phyloP scores from a whole-genome alignment of 2,797 vertebrate species.

The Cuculus canorus region DNA sequence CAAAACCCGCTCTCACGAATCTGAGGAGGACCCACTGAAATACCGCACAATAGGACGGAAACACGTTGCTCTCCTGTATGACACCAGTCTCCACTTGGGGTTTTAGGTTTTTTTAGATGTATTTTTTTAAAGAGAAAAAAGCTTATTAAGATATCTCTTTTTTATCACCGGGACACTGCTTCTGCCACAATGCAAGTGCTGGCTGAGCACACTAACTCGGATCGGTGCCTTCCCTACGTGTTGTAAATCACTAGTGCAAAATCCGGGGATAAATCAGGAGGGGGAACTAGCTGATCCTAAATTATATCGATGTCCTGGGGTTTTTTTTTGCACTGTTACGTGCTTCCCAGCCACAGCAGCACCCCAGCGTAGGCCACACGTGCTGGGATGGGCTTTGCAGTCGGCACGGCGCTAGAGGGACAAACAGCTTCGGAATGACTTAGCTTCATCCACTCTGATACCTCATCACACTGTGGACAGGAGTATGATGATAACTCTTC shows the following conservation, averaged over 20 bases:
- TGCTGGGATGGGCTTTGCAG: neutral
- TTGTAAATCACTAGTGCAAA: neutral
- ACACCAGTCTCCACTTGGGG: neutral
- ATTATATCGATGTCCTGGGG: neutral
- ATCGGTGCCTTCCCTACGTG: neutral
- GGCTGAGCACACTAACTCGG: neutral
- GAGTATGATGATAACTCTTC: neutral
- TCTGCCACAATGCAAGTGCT: neutral
- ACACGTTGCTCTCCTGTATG: neutral
- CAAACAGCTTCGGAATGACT: neutral
- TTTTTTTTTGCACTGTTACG: neutral
- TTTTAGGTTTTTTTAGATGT: neutral
- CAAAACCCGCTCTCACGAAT: neutral
- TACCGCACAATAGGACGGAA: neutral
- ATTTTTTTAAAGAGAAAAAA: neutral
- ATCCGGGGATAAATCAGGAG: neutral
- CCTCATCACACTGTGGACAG: neutral
- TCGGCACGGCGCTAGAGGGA: neutral
- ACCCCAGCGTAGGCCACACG: neutral
- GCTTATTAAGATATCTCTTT: neutral
- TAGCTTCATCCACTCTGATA: neutral
- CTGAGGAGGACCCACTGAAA: neutral
- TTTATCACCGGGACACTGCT: neutral
- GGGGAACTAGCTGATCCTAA: neutral
- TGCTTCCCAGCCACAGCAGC: fast-evolving